Evolutionary conservation across 1,140 invertebrate genomes (phyloP).

Genomic region (Aphis gossypii): DNA sequence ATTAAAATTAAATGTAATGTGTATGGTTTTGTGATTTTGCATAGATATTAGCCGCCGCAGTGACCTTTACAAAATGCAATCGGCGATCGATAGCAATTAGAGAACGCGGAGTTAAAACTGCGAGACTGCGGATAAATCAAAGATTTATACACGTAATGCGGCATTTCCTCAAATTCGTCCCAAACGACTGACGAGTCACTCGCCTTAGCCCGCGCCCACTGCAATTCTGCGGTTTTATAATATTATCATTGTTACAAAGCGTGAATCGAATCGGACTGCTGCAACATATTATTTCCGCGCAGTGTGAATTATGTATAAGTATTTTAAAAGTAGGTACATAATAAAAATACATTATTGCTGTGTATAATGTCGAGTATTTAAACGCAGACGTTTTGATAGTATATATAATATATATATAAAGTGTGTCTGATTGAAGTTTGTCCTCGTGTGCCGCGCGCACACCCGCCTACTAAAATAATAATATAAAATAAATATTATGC

Average conservation of each 20-base stretch:
- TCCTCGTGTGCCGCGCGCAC: not conserved
- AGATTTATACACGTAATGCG: not conserved
- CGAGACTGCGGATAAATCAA: not conserved
- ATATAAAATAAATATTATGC: not conserved
- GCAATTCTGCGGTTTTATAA: not conserved
- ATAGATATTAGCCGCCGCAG: not conserved
- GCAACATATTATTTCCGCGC: not conserved
- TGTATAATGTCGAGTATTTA: not conserved
- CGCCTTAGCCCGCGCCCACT: not conserved
- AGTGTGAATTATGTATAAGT: not conserved
- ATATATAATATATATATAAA: not conserved
- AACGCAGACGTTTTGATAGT: not conserved
- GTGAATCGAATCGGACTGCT: not conserved
- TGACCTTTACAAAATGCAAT: not conserved
- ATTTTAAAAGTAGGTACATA: not conserved
- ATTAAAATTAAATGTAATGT: not conserved
- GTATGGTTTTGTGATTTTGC: not conserved
- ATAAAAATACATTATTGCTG: not conserved
- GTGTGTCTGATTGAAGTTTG: not conserved
- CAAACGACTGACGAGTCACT: not conserved
- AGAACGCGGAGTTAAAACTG: not conserved
- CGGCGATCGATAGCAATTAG: not conserved
- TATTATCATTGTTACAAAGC: not conserved
- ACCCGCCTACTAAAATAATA: not conserved
- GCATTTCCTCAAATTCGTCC: not conserved